A percentile compares a stretch with the other conserved stretches of the same genome.
Evolutionary conservation across 1,140 invertebrate species (phyloP).

Genomic region (Brachionus calyciflorus): DNA sequence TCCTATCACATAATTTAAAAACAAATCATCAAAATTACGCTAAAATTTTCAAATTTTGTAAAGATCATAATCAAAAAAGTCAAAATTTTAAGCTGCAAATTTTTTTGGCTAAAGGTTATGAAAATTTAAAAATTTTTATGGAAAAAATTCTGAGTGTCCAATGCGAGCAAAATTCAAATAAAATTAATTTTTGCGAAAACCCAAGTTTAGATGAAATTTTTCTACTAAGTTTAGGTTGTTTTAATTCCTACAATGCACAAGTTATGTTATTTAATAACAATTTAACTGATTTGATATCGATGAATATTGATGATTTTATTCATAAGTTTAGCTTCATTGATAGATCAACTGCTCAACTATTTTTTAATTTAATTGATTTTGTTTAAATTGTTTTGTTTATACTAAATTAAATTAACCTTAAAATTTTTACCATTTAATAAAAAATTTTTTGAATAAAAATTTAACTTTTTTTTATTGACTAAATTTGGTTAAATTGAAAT

Average conservation of each 20-base stretch:
- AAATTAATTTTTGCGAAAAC: not conserved
- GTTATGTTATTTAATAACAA: not conserved
- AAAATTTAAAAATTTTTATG: not conserved
- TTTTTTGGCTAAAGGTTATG: not conserved
- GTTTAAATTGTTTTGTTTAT: no score
- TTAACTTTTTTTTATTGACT: no score
- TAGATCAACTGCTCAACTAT: not conserved
- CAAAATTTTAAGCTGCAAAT: not conserved
- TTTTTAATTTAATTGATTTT: not conserved
- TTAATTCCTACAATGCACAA: conserved; percentile 29
- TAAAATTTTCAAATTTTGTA: conserved; percentile 25
- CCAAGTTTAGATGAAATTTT: conserved; percentile 14
- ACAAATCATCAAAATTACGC: not conserved
- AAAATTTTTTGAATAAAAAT: no score
- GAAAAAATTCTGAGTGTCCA: not conserved
- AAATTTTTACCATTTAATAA: no score
- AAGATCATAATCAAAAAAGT: not conserved
- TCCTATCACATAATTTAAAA: not conserved
- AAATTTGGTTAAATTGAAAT: no score
- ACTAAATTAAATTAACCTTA: no score
- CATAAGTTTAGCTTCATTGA: not conserved
- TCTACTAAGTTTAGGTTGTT: not conserved
- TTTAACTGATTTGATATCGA: not conserved
- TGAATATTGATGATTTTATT: not conserved
- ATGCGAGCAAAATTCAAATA: not conserved